These are phyloP conservation scores for Gallinago nigripennis DNA, from an alignment of 2,797 vertebrate species.

Conservation along the genomic window DNA sequence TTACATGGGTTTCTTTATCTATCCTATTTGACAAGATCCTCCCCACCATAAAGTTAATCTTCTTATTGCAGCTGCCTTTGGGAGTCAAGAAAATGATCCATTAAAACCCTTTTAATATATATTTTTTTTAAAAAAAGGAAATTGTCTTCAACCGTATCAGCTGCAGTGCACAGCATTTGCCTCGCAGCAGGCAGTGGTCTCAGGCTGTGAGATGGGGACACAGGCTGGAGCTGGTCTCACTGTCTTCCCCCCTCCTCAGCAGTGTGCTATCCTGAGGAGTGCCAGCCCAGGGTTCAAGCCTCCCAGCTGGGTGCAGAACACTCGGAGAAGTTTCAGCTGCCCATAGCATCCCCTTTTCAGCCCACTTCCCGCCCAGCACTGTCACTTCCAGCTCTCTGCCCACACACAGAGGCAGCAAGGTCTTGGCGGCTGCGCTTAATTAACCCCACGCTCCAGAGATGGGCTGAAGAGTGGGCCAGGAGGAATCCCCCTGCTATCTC, in stretches of 20 bases:
- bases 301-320: background rate
- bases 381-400: background rate
- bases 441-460: background rate
- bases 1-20: background rate
- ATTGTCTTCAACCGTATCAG: background rate
- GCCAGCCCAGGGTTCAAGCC: background rate
- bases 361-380: rapidly evolving
- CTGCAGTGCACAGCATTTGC: background rate
- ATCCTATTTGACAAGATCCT: background rate
- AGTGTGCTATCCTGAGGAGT: background rate
- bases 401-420: rapidly evolving
- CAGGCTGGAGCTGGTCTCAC: background rate
- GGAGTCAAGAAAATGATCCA: background rate
- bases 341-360: background rate
- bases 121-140: background rate
- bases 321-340: background rate
- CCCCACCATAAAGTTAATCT: background rate
- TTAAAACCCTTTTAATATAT: background rate
- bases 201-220: too few relatives aligned
- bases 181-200: background rate
- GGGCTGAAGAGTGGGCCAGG: background rate
- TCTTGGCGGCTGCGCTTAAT: background rate
- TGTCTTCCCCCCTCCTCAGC: background rate
- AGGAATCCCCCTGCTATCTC: background rate
- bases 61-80: background rate